Conservation (phyloP, 2,113 vertebrate genomes). For the Epinephelus lanceolatus region DNA sequence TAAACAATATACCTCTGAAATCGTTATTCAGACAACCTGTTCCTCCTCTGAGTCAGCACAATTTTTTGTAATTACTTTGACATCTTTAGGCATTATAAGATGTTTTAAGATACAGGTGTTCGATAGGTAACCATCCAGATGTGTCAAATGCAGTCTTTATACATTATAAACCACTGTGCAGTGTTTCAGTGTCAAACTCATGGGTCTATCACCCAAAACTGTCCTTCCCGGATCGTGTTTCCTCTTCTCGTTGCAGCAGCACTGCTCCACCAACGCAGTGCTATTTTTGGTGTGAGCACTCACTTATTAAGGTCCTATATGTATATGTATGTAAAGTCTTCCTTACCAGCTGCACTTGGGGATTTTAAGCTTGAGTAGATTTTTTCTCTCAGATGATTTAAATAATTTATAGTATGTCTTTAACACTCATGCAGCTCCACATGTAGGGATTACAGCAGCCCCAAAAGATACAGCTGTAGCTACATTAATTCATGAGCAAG, state of each 20-base stretch:
- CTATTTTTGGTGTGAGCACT: constrained; percentile 33
- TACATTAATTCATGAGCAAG: constrained; percentile 8
- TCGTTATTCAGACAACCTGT: no score
- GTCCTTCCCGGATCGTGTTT: not conserved
- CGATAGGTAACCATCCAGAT: not conserved
- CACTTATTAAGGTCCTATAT: constrained; percentile 18
- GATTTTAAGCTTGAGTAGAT: constrained; percentile 16
- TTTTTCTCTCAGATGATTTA: constrained; percentile 27
- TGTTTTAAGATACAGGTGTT: not conserved
- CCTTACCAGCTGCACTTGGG: not conserved
- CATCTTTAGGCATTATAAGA: not conserved
- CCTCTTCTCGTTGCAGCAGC: constrained; percentile 19
- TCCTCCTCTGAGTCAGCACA: no score
- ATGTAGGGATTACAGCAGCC: constrained; percentile 15
- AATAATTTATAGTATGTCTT: constrained; percentile 35
- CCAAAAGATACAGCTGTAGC: constrained; percentile 13
- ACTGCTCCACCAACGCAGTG: not conserved
- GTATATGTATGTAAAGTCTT: not conserved
- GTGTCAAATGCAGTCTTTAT: not conserved
- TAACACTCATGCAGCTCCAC: constrained; percentile 3
- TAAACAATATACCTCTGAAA: no score
- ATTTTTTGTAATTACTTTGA: not conserved
- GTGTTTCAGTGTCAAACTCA: not conserved
- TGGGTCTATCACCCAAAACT: not conserved
- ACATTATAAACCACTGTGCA: not conserved